These are phyloP conservation scores for Diarsia rubi DNA, from an alignment of 2,888 invertebrate species.

Conservation along the genomic window DNA sequence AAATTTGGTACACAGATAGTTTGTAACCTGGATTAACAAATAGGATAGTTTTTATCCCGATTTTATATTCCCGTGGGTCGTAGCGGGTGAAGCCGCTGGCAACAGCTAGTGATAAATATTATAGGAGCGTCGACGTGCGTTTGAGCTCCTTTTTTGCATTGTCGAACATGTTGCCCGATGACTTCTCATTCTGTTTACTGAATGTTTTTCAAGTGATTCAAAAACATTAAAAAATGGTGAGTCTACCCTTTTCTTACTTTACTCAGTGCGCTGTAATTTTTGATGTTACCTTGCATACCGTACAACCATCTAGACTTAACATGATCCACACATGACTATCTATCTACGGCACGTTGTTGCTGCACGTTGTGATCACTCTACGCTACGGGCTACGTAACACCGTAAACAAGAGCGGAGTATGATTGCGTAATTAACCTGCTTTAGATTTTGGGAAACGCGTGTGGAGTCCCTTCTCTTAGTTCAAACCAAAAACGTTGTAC, in stretches of 20 bases:
- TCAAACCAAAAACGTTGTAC: not conserved
- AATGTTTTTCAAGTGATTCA: not conserved
- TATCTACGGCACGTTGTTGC: too few species aligned
- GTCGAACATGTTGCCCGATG: not conserved
- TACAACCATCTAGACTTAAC: too few species aligned
- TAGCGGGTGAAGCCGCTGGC: too few species aligned
- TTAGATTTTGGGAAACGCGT: not conserved
- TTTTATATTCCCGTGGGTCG: too few species aligned
- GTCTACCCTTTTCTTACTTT: not conserved
- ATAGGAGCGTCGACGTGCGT: not conserved
- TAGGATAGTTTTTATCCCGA: too few species aligned
- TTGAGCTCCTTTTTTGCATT: not conserved
- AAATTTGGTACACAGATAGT: too few species aligned
- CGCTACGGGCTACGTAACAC: not conserved
- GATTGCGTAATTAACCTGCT: not conserved
- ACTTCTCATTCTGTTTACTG: not conserved
- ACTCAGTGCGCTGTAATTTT: not conserved
- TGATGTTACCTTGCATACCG: not conserved
- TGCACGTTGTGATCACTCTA: not conserved
- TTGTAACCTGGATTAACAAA: too few species aligned
- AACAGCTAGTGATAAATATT: too few species aligned
- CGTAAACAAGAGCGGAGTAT: not conserved
- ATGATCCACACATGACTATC: not conserved
- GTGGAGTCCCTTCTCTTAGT: not conserved
- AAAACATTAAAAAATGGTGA: not conserved